Percentiles rank a stretch among this genome's conserved stretches.
Conservation (phyloP, 2,113 vertebrate species). For the Nycticorax nycticorax region DNA sequence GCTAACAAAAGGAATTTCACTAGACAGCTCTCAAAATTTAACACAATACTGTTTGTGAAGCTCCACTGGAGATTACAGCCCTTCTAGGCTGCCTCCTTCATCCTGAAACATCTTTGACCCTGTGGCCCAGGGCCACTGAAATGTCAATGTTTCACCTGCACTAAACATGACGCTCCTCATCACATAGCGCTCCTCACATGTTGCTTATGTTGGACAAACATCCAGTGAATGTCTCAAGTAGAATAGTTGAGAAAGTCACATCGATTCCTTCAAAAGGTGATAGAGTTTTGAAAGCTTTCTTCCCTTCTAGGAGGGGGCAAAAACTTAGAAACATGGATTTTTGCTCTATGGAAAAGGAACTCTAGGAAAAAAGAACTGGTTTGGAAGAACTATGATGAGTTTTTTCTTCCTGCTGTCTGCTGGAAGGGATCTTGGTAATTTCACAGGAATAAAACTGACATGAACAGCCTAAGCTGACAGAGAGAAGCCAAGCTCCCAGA, state of each 20-base stretch:
- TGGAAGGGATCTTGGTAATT: background rate
- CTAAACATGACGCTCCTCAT: background rate
- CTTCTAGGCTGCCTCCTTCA: background rate
- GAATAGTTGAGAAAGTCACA: background rate
- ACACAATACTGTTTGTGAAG: background rate
- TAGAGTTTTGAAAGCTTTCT: background rate
- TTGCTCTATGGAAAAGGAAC: background rate
- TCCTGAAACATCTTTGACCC: background rate
- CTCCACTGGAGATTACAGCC: background rate
- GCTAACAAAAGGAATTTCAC: background rate
- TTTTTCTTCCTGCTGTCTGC: background rate
- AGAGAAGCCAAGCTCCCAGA: background rate
- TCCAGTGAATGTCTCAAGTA: background rate
- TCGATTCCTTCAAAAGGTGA: background rate
- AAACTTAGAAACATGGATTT: fast-evolving
- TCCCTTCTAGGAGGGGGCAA: background rate
- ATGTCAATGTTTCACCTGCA: background rate
- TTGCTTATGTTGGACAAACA: background rate
- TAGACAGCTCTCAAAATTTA: background rate
- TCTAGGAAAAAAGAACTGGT: background rate
- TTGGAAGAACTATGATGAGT: background rate
- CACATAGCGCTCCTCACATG: fast-evolving
- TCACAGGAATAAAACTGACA: background rate
- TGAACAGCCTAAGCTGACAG: background rate
- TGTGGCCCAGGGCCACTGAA: background rate